Base-by-base conservation (phyloP, 2,888 invertebrate species). In the Xanthia icteritia region DNA sequence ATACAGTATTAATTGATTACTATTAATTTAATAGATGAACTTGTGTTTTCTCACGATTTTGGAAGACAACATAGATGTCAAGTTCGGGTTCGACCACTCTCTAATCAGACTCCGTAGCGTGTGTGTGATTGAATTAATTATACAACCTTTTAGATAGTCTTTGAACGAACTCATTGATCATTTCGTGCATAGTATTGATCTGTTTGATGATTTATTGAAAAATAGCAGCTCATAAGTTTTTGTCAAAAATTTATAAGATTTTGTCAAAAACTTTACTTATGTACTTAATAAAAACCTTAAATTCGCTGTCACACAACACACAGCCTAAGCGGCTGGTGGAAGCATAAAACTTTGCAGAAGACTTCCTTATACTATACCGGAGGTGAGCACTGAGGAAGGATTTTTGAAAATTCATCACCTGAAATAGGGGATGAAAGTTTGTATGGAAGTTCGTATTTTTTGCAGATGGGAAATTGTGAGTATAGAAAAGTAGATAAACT, bases 21-120 rank as follows among this genome's bases (percentile, higher is more conserved):
- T 69, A 61, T 61, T 60, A 13, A 70, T 67, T 74, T 31, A 48
- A 6, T 58, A 20, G 31, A 36, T 66, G 48, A 63, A 72, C n/a
- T 58, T 54, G 58, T 82, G 66, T 67, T 66, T 85, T 86, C 54
- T 86, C 63, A 76, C 60, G 60, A 42, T 81, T 81, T 54, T 31
- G 1, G 2, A 54, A 31, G 42, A 39, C 51, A 42, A 31, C n/a
- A 27, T 13, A n/a, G 20, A 80, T 54, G 27, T 42, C 2, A 20
- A 27, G 31, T 17, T 36, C 60, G 6, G 39, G 48, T 77, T 63
- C n/a, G 45, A 56, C 36, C 8, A 54, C 42, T 73, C 11, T 23
- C 6, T 6, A 36, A 42, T 45, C 36, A 61, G 36, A 61, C 63
- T 61, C 23, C 15, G 11, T 13, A 45, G 15, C 15, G 20, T 42